Evolutionary conservation across 2,888 invertebrate species (phyloP).

Genomic region (Acheta domesticus): DNA sequence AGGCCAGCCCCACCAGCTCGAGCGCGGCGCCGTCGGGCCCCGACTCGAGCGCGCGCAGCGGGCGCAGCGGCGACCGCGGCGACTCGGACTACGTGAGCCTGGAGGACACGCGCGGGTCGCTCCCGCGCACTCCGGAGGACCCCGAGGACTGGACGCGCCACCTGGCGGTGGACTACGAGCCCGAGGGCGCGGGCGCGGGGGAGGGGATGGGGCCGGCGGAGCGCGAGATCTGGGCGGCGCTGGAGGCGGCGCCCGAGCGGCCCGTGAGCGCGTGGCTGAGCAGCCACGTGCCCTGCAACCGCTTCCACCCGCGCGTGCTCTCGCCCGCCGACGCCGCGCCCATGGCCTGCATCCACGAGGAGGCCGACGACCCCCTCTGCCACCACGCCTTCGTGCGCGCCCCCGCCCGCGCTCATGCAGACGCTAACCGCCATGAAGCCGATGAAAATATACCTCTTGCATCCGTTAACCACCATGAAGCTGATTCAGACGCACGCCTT

Average conservation of each 20-base stretch:
- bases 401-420: too few relatives aligned
- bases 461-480: too few relatives aligned
- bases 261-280: not conserved
- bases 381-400: too few relatives aligned
- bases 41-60: not conserved
- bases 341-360: not conserved
- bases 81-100: constrained; percentile 1
- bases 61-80: not conserved
- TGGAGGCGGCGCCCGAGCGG: not conserved
- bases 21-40: not conserved
- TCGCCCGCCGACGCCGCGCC: not conserved
- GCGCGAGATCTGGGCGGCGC: too few relatives aligned
- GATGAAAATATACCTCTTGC: too few relatives aligned
- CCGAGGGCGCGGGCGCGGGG: not conserved
- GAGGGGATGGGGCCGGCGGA: not conserved
- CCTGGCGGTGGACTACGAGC: not conserved
- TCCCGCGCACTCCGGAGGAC: not conserved
- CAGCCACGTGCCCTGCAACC: not conserved
- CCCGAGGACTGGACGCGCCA: not conserved
- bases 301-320: not conserved
- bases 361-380: not conserved
- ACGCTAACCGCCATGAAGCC: too few relatives aligned
- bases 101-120: not conserved
- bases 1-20: not conserved
- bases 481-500: too few relatives aligned